Evolutionary conservation across 2,113 vertebrate genomes (phyloP), one percentile per base, ranked within the genome.

Genomic region (Nycticryphes semicollaris): DNA sequence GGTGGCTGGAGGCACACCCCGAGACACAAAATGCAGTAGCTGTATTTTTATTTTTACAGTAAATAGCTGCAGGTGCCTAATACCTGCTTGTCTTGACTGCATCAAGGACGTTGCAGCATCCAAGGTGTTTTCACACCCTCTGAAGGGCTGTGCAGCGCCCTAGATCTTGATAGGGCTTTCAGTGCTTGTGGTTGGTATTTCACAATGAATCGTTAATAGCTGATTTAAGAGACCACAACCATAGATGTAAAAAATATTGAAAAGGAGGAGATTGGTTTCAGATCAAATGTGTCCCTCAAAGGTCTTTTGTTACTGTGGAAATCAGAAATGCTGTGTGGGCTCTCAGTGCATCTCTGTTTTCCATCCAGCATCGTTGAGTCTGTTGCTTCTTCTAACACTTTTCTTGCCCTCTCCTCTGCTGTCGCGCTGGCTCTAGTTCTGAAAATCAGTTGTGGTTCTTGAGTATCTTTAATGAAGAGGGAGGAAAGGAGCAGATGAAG

Each of bases 101-200:
- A 8, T 14, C 25, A 6, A 0, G 6, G 45, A 27, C 24, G 2
- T 10, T 74, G 50, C 17, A 79, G 79, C 4, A 2, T 28, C 51
- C n/a, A 37, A 4, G 1, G 9, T 69, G 10, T 15, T 57, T 30
- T 90, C 43, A 47, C n/a, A 35, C 31, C 33, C 60, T 45, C 37
- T 15, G 4, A 2, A 35, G 0, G 0, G 22, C 3, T 4, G 7
- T 60, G 50, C 7, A 1, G 10, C 80, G 79, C 54, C 33, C 41
- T 39, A 2, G 25, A 4, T 27, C 43, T 35, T 63, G 35, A 19
- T 15, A 11, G 21, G 8, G 13, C 30, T 91, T 79, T 45, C 31
- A 7, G n/a, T 33, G 28, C 72, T 31, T 0, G 3, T 22, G 59
- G 17, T 47, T 76, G 45, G 25, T 62, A 16, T 64, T 91, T 77